Evolutionary conservation across 2,888 invertebrate species (phyloP).

Genomic region (Nephrotoma flavescens): DNA sequence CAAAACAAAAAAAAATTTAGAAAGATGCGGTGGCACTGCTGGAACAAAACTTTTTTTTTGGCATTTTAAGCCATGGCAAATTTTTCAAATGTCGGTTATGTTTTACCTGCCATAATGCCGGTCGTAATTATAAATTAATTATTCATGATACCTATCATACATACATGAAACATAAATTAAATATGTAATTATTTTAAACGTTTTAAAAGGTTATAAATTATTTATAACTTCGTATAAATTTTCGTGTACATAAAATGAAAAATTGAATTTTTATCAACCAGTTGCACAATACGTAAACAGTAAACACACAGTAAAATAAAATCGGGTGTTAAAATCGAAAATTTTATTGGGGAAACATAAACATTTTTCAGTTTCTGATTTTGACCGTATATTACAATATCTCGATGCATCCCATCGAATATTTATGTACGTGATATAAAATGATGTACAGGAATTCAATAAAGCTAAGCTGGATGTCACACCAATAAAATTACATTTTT

Average conservation of each 20-base stretch:
- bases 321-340: too few species aligned
- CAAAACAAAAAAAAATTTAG: neutral
- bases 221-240: neutral
- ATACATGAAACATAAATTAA: neutral
- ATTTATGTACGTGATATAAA: too few species aligned
- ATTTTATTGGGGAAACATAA: too few species aligned
- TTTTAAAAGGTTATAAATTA: neutral
- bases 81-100: neutral
- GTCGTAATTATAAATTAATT: neutral
- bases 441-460: too few species aligned
- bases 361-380: too few species aligned
- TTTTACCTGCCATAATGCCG: neutral
- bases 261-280: neutral
- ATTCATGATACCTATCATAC: neutral
- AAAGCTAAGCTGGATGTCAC: too few species aligned
- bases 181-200: neutral
- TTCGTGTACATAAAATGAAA: neutral
- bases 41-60: neutral
- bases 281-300: neutral
- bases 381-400: too few species aligned
- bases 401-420: too few species aligned
- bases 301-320: too few species aligned
- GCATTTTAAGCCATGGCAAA: neutral
- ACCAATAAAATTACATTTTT: too few species aligned
- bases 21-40: neutral